These are phyloP conservation scores for Acrobasis repandana DNA, from an alignment of 2,888 invertebrate species.

Conservation along the genomic window DNA sequence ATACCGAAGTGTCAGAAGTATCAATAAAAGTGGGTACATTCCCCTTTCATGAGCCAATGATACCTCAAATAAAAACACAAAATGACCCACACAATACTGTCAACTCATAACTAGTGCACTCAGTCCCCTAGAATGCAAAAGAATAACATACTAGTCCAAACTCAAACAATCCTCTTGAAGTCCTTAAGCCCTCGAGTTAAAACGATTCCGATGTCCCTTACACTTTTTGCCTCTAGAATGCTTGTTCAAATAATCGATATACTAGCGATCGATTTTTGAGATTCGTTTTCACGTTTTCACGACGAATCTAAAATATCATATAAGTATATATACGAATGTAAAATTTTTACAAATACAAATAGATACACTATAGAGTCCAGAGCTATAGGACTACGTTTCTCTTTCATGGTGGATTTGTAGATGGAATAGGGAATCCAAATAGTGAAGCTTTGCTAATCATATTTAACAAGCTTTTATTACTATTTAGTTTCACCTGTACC, in stretches of 20 bases:
- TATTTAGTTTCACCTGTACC: too few species aligned
- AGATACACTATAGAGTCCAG: too few species aligned
- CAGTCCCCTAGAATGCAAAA: conserved; percentile 47
- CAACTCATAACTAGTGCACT: conserved; percentile 37
- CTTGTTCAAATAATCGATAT: conserved; percentile 26
- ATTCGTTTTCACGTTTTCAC: too few species aligned
- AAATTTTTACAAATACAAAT: too few species aligned
- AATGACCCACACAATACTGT: not conserved
- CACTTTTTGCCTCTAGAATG: conserved; percentile 42
- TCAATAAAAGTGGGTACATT: not conserved
- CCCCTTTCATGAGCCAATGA: not conserved
- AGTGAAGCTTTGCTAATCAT: too few species aligned
- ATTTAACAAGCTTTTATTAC: too few species aligned
- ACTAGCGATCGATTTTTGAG: not conserved
- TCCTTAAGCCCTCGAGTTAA: conserved; percentile 57
- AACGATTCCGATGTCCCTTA: conserved; percentile 69
- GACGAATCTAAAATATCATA: too few species aligned
- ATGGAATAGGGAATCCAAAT: too few species aligned
- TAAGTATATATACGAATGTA: too few species aligned
- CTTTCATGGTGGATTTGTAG: too few species aligned
- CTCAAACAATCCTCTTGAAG: conserved; percentile 38
- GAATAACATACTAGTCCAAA: conserved; percentile 58
- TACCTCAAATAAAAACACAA: conserved; percentile 2
- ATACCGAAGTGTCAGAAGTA: not conserved
- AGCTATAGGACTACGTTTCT: too few species aligned